Base-by-base conservation (phyloP, 2,888 invertebrate species). In the Fragum fragum region DNA sequence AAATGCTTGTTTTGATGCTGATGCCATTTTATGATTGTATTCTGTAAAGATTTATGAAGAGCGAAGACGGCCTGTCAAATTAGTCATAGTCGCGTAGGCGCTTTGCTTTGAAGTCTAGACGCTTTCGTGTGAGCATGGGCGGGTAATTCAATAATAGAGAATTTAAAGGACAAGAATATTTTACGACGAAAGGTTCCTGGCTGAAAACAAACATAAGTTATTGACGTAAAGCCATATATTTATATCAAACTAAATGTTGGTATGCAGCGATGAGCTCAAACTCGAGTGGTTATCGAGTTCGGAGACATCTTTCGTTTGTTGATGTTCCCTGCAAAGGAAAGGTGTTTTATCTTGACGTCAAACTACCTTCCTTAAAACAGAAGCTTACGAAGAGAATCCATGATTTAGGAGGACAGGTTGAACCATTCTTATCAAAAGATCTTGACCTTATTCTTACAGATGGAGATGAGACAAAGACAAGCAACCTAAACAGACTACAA, bases 401-500 rank as follows among this genome's bases (percentile, higher is more conserved):
- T 36, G 79, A 80, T 32, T 66, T 89, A 26, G 88, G 88, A 21
- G 89, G 89, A 39, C 79, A 76, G 36, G 77, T 88, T 53, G 89
- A 89, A 76, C 76, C 68, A 16, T 89, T 89, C 72, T 53, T 89
- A 16, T 87, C 88, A 14, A 85, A 87, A 73, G 88, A 88, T 55
- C 68, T 89, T 18, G 32, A 76, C 61, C 74, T 87, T 14, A 72
- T 89, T 23, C 42, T 66, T 5, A 42, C 11, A 42, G 66, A 66
- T 39, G 66, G 66, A n/a, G 59, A 52, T 26, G 59, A 28, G 28
- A 21, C 68, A 21, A 55, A 57, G 55, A 59, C 28, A 53, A 36
- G 1, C 21, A 36, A 68, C 7, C 9, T 70, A 14, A 71, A 74
- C 21, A 47, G 32, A 32, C 21, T 42, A n/a, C 42, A 47, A 21